Percentiles rank a stretch among this genome's conserved stretches.
Evolutionary conservation across 2,888 invertebrate species (phyloP).

Genomic region (Agrotis puta): DNA sequence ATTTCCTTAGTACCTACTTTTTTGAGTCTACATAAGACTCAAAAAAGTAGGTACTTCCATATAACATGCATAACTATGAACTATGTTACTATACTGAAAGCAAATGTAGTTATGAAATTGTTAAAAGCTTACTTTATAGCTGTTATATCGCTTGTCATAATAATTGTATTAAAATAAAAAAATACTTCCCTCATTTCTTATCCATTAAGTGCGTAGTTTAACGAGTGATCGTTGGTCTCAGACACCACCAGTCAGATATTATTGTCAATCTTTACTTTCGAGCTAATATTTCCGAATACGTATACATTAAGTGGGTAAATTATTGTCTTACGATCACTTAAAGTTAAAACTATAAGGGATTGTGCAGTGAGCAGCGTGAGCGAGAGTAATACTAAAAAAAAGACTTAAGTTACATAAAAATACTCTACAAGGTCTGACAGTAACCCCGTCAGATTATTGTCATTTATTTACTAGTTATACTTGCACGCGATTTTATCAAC

Average conservation of each 20-base stretch:
- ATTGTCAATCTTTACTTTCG: conserved; percentile 61
- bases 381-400: conserved; percentile 12
- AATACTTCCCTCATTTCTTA: conserved; percentile 10
- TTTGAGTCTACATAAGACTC: too few relatives aligned
- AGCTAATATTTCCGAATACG: conserved; percentile 20
- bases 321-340: conserved; percentile 52
- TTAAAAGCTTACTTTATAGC: background rate
- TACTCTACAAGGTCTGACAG: conserved; percentile 8
- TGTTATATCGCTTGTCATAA: too few relatives aligned
- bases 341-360: conserved; percentile 44
- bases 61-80: background rate
- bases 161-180: background rate
- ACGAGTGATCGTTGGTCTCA: conserved; percentile 75
- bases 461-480: conserved; percentile 22
- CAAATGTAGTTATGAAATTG: background rate
- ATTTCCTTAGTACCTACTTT: too few relatives aligned
- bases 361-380: conserved; percentile 49
- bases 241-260: conserved; percentile 63
- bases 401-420: background rate
- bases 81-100: background rate
- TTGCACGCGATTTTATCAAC: conserved; percentile 27
- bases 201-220: conserved; percentile 65
- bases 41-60: too few relatives aligned
- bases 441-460: conserved; percentile 40
- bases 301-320: conserved; percentile 28